phyloP scores from a whole-genome alignment of 2,888 invertebrate species.

The Rotaria macrura region DNA sequence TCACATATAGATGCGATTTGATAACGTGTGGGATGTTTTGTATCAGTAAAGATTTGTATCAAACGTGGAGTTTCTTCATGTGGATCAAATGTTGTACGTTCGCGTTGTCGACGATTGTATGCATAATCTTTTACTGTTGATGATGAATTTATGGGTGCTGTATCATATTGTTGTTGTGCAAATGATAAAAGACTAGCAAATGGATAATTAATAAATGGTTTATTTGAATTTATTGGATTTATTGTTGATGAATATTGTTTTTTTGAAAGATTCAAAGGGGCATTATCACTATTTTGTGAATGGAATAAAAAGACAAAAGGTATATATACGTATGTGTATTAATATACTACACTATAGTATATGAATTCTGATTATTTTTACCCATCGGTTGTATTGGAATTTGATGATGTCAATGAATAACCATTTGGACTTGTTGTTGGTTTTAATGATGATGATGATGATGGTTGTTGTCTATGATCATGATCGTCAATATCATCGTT shows the following conservation, averaged over 20 bases:
- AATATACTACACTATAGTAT: no score
- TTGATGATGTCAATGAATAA: background rate
- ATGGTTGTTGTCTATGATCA: background rate
- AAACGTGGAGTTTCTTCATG: conserved; percentile 87
- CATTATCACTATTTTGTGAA: background rate
- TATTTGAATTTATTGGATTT: background rate
- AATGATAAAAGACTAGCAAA: conserved; percentile 28
- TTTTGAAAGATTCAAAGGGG: background rate
- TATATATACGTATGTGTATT: no score
- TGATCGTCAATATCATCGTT: background rate
- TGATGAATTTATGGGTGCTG: conserved; percentile 17
- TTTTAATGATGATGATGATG: background rate
- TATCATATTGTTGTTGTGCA: conserved; percentile 11
- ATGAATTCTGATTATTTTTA: no score
- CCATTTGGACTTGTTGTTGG: background rate
- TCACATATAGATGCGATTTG: conserved; percentile 90
- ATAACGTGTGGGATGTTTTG: conserved; percentile 88
- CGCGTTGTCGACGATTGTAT: conserved; percentile 53
- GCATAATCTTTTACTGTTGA: conserved; percentile 20
- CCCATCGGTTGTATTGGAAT: background rate
- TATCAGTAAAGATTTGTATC: conserved; percentile 90
- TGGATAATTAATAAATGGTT: conserved; percentile 12
- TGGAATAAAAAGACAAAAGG: background rate
- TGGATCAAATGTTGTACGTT: conserved; percentile 91
- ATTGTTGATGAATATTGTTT: background rate